Evolutionary conservation across 2,888 invertebrate genomes (phyloP).

Genomic region (Autographa gamma): DNA sequence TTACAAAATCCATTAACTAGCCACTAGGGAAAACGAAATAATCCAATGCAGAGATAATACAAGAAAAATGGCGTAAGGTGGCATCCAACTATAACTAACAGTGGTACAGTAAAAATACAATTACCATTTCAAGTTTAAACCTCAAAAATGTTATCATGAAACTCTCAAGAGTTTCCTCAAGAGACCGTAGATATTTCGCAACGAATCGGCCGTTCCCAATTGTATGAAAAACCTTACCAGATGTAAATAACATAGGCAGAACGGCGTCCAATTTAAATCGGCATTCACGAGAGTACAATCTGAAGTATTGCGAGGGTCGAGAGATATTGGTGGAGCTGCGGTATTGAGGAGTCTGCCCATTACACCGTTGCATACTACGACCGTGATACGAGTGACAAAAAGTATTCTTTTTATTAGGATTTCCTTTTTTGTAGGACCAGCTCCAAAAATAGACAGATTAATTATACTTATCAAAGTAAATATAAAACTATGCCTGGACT

Average conservation of each 20-base stretch:
- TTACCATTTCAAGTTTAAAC: slow-evolving; percentile 24
- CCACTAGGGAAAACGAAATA: no score
- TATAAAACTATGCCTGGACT: no score
- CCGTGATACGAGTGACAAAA: no score
- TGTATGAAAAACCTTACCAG: slow-evolving; percentile 80
- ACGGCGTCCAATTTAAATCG: slow-evolving; percentile 38
- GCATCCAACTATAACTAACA: not conserved
- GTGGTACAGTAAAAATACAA: not conserved
- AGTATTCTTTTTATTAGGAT: no score
- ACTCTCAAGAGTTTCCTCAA: slow-evolving; percentile 73
- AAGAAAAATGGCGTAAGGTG: no score
- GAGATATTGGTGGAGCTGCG: slow-evolving; percentile 23
- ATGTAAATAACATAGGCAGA: slow-evolving; percentile 69
- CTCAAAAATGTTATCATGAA: slow-evolving; percentile 58
- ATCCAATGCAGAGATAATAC: no score
- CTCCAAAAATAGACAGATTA: no score
- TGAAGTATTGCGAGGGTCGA: slow-evolving; percentile 24
- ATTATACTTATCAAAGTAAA: no score
- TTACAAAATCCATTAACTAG: not conserved
- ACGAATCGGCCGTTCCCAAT: slow-evolving; percentile 78
- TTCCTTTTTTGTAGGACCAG: no score
- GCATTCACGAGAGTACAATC: slow-evolving; percentile 21
- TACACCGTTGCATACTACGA: no score
- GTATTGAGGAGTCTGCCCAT: slow-evolving; percentile 2
- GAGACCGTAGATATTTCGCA: slow-evolving; percentile 84